A percentile compares a stretch with the other conserved stretches of the same genome.
Evolutionary conservation across 2,797 vertebrate genomes (phyloP).

Genomic region (Hemitrygon akajei): DNA sequence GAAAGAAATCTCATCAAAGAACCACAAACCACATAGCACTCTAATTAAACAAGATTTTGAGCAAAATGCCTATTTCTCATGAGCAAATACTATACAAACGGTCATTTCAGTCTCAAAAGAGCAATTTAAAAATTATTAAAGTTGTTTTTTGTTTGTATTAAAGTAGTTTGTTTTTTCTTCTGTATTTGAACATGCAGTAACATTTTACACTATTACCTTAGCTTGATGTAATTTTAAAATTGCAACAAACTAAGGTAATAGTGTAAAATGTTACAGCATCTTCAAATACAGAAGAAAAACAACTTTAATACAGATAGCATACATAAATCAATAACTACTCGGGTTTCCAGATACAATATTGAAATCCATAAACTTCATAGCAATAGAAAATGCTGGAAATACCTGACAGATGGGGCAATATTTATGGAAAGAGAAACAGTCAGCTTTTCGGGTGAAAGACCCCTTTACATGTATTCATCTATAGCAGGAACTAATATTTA

Average conservation of each 20-base stretch:
- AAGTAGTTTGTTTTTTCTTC: background rate
- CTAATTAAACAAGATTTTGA: background rate
- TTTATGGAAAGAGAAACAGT: no score
- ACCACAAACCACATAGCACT: background rate
- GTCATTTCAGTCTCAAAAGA: background rate
- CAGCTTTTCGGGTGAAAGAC: no score
- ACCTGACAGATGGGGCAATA: no score
- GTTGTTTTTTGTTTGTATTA: no score
- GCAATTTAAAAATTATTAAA: no score
- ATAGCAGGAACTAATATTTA: background rate
- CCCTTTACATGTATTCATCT: no score
- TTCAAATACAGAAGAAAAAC: background rate
- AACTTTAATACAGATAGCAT: background rate
- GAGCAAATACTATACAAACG: background rate
- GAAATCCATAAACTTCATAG: background rate
- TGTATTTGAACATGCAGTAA: no score
- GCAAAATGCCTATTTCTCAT: background rate
- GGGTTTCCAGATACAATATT: background rate
- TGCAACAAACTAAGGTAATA: background rate
- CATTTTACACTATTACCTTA: background rate
- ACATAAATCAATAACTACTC: background rate
- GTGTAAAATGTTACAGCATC: background rate
- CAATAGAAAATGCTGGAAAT: no score
- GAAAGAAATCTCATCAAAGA: background rate
- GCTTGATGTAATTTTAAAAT: background rate